Conservation (phyloP, 2,888 invertebrate species). For the Zygaena filipendulae region DNA sequence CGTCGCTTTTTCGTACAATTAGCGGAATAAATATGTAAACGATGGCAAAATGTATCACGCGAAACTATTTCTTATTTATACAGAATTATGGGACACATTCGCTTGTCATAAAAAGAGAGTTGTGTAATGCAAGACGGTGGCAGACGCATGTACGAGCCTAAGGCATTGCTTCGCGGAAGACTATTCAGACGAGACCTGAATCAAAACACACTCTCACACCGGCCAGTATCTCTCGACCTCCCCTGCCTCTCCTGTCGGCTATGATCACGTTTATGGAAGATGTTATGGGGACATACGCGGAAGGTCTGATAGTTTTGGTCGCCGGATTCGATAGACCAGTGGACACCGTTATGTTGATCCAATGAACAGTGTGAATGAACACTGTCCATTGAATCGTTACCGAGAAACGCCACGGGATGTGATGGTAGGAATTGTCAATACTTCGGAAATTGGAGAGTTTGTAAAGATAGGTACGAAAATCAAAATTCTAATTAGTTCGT, state of each 20-base stretch:
- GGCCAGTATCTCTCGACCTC: slow-evolving; percentile 14
- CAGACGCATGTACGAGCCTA: too few relatives aligned
- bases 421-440: neutral
- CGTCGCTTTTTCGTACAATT: too few relatives aligned
- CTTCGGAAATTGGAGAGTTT: neutral
- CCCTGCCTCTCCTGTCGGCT: slow-evolving; percentile 2
- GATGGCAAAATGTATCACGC: too few relatives aligned
- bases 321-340: slow-evolving; percentile 41
- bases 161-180: slow-evolving; percentile 57
- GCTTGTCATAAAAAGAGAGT: too few relatives aligned
- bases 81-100: too few relatives aligned
- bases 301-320: slow-evolving; percentile 12
- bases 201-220: slow-evolving; percentile 51
- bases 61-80: too few relatives aligned
- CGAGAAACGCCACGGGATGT: slow-evolving; percentile 39
- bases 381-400: slow-evolving; percentile 47
- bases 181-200: slow-evolving; percentile 44
- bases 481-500: too few relatives aligned
- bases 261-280: neutral
- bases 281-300: neutral
- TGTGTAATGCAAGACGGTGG: too few relatives aligned
- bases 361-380: slow-evolving; percentile 41
- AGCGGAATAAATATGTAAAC: too few relatives aligned
- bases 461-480: too few relatives aligned
- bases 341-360: slow-evolving; percentile 51